Base-by-base conservation (phyloP, 2,888 invertebrate species). In the Tridacna crocea region DNA sequence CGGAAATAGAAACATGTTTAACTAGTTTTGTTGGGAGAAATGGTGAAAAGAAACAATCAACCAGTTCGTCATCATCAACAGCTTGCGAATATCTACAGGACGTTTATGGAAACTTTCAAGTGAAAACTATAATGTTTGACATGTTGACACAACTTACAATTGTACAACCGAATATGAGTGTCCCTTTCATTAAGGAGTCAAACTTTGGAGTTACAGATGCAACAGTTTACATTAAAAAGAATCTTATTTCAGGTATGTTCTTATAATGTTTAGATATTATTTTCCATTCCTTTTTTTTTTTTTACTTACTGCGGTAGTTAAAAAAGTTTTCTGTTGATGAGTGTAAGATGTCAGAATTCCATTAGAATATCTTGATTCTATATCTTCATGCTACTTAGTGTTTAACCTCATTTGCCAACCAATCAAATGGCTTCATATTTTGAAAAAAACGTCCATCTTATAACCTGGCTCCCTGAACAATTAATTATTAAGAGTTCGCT, bases 51-150 rank as follows among this genome's bases (percentile, higher is more conserved):
- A 68, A 77, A 58, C 68, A 51, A 55, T 51, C 76, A 12, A 19
- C 19, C n/a, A 75, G 47, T 17, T 47, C 47, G 19, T 46, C 36
- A 19, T 26, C 68, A 1, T 68, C 68, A 11, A 36, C 36, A 13
- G 68, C 55, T 19, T 77, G 76, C 27, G 8, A 51, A 13, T 58
- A 47, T 58, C 19, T 58, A n/a, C 22, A 27, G 58, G 76, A 77
- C 60, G 51, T 77, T 11, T 77, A 77, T 60, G 76, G 76, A 4
- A 77, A 77, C 70, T 77, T 77, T 68, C 68, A 60, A 36, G 68
- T 68, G 10, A 15, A 19, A 24, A 58, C 27, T 46, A 19, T 77
- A 6, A 15, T 26, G 36, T 68, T 58, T 19, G 60, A 51, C 17
- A 19, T 77, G 13, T 15, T 58, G 11, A 22, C 68, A n/a, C 36